Percentiles rank a stretch among this genome's conserved stretches.
Conservation (phyloP, 2,113 vertebrate genomes). For the Aleadryas rufinucha region DNA sequence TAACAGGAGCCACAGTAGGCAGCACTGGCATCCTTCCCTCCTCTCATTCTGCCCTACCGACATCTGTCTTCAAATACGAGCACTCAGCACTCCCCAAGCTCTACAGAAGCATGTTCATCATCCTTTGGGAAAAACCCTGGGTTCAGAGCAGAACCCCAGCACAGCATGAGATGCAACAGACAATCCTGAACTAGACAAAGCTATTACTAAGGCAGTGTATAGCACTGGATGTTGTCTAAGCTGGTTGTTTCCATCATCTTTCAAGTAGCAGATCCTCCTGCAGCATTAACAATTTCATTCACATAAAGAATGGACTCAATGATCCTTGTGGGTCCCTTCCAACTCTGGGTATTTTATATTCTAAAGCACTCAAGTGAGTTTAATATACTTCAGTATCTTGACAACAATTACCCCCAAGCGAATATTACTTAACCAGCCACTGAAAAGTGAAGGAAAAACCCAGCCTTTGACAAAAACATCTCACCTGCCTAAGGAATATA, state of each 20-base stretch:
- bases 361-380: neutral
- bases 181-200: conserved; percentile 24
- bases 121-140: neutral
- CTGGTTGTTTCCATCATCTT: conserved; percentile 4
- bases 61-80: neutral
- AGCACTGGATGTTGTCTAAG: neutral
- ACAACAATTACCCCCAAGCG: neutral
- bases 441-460: neutral
- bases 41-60: neutral
- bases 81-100: neutral
- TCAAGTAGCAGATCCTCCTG: conserved; percentile 2
- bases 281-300: conserved; percentile 9
- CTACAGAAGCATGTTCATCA: neutral
- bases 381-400: neutral
- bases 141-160: neutral
- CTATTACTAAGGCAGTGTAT: neutral
- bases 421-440: neutral
- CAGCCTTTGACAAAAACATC: neutral
- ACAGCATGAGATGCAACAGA: neutral
- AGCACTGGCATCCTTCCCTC: neutral
- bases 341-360: neutral
- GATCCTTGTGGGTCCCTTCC: neutral
- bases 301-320: neutral
- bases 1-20: neutral
- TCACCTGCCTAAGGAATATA: neutral